These are phyloP conservation scores for Anagrus nilaparvatae DNA, from an alignment of 1,140 invertebrate genomes.

Conservation along the genomic window DNA sequence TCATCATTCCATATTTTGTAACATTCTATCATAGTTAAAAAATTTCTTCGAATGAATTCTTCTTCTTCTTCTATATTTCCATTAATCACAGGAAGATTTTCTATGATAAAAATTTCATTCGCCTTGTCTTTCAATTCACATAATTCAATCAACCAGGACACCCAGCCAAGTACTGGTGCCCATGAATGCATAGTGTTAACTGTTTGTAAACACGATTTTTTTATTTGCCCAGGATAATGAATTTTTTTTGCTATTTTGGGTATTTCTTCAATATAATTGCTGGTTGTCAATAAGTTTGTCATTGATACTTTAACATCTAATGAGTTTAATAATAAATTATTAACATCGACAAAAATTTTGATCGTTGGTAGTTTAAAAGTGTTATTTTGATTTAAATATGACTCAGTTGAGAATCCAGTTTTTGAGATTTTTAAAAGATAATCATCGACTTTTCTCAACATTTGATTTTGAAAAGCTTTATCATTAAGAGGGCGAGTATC, in stretches of 20 bases:
- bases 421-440: slow-evolving; percentile 20
- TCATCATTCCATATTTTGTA: slow-evolving; percentile 25
- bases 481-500: slow-evolving; percentile 29
- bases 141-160: slow-evolving; percentile 43
- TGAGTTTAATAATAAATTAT: slow-evolving; percentile 20
- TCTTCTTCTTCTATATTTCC: slow-evolving; percentile 11
- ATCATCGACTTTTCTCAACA: slow-evolving; percentile 27
- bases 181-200: slow-evolving; percentile 47
- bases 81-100: slow-evolving; percentile 13
- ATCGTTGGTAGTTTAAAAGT: slow-evolving; percentile 30
- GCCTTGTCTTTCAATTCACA: slow-evolving; percentile 24
- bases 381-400: slow-evolving; percentile 26
- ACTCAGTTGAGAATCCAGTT: too few relatives aligned
- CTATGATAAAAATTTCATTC: slow-evolving; percentile 15
- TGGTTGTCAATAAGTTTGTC: too few relatives aligned
- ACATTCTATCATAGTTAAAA: slow-evolving; percentile 19
- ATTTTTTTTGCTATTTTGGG: slow-evolving; percentile 42
- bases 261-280: slow-evolving; percentile 34
- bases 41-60: slow-evolving; percentile 11
- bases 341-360: slow-evolving; percentile 29
- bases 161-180: slow-evolving; percentile 44
- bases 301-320: slow-evolving; percentile 19
- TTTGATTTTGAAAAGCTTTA: slow-evolving; percentile 25
- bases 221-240: slow-evolving; percentile 43
- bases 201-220: slow-evolving; percentile 48